A percentile compares a stretch with the other conserved stretches of the same genome.
Conservation (phyloP, 1,140 invertebrate species). For the Hormaphis cornu region DNA sequence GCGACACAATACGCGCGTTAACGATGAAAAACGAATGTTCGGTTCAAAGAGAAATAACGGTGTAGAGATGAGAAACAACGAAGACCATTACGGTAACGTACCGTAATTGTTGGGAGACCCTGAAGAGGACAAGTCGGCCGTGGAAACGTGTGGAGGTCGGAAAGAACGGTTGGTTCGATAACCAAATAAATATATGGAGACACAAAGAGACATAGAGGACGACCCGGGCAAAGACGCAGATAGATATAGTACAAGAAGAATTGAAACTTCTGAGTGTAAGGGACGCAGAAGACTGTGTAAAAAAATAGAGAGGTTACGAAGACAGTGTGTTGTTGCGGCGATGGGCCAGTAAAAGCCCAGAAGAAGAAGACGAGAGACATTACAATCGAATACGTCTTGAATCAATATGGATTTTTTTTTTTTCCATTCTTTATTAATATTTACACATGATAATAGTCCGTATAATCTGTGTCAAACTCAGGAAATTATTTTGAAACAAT, state of each 20-base stretch:
- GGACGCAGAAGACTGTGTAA: background rate
- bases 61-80: background rate
- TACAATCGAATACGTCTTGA: no score
- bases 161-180: background rate
- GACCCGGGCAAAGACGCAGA: background rate
- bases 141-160: background rate
- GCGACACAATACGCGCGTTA: no score
- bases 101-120: background rate
- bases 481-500: no score
- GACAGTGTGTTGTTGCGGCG: background rate
- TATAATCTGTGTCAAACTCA: no score
- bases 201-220: background rate
- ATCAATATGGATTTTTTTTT: no score
- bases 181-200: background rate
- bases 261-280: background rate
- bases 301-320: background rate
- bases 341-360: background rate
- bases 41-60: background rate
- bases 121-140: background rate
- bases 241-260: background rate
- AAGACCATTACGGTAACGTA: background rate
- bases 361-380: no score
- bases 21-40: no score
- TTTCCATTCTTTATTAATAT: no score
- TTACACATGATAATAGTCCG: no score